A percentile compares a stretch with the other conserved stretches of the same genome.
Conservation (phyloP, 2,888 invertebrate genomes). For the Seira musarum region DNA sequence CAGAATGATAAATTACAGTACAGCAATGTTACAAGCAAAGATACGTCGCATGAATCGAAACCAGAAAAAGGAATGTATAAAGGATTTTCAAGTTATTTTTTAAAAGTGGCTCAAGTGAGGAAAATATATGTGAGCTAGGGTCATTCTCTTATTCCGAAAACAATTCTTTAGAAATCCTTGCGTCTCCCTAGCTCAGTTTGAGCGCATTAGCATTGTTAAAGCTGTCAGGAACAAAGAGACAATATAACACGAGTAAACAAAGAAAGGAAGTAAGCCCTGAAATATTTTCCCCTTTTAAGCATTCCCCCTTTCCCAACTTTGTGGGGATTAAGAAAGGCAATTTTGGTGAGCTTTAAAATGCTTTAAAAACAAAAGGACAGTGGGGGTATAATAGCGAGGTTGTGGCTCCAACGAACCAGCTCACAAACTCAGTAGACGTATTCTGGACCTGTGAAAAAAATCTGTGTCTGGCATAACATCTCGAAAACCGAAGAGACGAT, state of each 20-base stretch:
- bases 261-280: neutral
- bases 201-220: neutral
- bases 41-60: too few relatives aligned
- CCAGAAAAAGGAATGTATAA: neutral
- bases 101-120: neutral
- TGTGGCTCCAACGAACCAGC: neutral
- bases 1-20: neutral
- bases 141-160: neutral
- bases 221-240: neutral
- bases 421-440: too few relatives aligned
- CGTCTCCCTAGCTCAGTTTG: neutral
- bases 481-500: neutral
- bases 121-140: neutral
- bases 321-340: slow-evolving; percentile 30
- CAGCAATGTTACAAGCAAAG: neutral
- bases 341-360: slow-evolving; percentile 30
- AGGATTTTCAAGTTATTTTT: neutral
- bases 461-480: neutral
- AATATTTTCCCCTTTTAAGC: neutral
- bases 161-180: neutral
- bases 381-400: too few relatives aligned
- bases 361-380: slow-evolving; percentile 22
- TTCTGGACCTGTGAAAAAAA: neutral
- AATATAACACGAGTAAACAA: neutral
- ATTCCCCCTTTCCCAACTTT: neutral